These are phyloP conservation scores for Gadopsis bispinosus DNA, from an alignment of 2,797 vertebrate genomes.

Conservation along the genomic window DNA sequence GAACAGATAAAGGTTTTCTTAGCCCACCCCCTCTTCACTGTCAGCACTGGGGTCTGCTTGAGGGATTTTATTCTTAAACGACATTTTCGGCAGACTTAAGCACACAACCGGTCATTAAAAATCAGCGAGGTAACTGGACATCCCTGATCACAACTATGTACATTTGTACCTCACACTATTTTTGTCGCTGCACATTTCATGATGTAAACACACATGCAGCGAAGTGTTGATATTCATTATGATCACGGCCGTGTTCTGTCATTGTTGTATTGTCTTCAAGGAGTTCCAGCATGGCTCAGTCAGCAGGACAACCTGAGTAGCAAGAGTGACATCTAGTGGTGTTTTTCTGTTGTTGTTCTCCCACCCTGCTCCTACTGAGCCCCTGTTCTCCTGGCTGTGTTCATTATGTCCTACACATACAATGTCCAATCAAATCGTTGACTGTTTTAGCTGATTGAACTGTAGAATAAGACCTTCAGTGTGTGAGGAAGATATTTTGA, in stretches of 20 bases:
- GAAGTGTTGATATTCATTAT: slow-evolving; percentile 43
- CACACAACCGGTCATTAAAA: not conserved
- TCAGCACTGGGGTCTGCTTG: not conserved
- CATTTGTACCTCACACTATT: slow-evolving; percentile 26
- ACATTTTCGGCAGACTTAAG: not conserved
- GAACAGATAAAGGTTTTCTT: slow-evolving; percentile 12
- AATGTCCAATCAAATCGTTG: not conserved
- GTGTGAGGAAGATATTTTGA: not conserved
- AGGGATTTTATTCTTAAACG: not conserved
- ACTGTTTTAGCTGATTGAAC: not conserved
- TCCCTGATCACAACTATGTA: slow-evolving; percentile 27
- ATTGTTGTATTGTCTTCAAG: slow-evolving; percentile 33
- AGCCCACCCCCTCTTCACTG: not conserved
- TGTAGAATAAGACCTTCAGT: not conserved
- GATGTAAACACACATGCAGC: slow-evolving; percentile 18
- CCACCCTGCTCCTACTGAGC: not conserved
- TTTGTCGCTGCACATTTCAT: slow-evolving; percentile 29
- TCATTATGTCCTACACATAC: not conserved
- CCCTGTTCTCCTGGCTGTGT: slow-evolving; percentile 3
- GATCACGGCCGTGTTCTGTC: slow-evolving; percentile 50
- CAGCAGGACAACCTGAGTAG: slow-evolving; percentile 47
- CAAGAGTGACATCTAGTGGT: slow-evolving; percentile 80
- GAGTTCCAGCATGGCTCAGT: slow-evolving; percentile 32
- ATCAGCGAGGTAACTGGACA: not conserved
- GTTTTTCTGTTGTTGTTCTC: not conserved